A percentile compares a stretch with the other conserved stretches of the same genome.
Conservation (phyloP, 1,140 invertebrate genomes). For the Bombyx mandarina region DNA sequence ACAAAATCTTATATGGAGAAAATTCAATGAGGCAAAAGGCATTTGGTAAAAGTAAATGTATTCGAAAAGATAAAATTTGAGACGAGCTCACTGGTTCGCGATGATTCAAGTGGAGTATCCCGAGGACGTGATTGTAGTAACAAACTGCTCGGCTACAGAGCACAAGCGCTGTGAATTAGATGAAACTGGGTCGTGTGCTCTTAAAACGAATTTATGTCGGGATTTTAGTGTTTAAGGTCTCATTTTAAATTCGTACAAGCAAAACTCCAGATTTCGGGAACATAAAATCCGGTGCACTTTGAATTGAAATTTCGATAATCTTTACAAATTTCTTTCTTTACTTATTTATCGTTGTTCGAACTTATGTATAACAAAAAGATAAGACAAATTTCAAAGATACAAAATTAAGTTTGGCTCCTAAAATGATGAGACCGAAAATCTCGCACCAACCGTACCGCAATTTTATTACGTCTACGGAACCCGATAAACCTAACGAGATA, state of each 20-base stretch:
- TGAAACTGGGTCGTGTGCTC: neutral
- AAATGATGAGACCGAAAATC: neutral
- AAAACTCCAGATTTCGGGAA: too few relatives aligned
- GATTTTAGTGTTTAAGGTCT: too few relatives aligned
- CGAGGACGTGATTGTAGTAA: constrained; percentile 6
- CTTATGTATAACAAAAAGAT: too few relatives aligned
- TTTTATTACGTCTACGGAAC: constrained; percentile 2
- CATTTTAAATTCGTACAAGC: too few relatives aligned
- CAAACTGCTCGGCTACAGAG: neutral
- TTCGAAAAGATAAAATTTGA: constrained; percentile 5
- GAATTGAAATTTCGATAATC: too few relatives aligned
- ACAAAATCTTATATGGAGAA: constrained; percentile 5
- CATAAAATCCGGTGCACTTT: too few relatives aligned
- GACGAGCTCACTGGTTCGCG: constrained; percentile 2
- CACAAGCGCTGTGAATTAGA: constrained; percentile 1
- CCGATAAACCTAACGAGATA: constrained; percentile 3
- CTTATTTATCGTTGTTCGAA: too few relatives aligned
- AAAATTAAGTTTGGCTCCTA: too few relatives aligned
- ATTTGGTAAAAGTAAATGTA: constrained; percentile 7
- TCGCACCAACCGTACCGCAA: neutral
- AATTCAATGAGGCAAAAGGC: constrained; percentile 3
- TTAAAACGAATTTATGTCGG: too few relatives aligned
- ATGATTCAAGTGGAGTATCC: constrained; percentile 6
- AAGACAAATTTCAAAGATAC: too few relatives aligned
- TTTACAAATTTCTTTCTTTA: too few relatives aligned